Evolutionary conservation across 2,113 vertebrate genomes (phyloP).

Genomic region (Pristiophorus japonicus): DNA sequence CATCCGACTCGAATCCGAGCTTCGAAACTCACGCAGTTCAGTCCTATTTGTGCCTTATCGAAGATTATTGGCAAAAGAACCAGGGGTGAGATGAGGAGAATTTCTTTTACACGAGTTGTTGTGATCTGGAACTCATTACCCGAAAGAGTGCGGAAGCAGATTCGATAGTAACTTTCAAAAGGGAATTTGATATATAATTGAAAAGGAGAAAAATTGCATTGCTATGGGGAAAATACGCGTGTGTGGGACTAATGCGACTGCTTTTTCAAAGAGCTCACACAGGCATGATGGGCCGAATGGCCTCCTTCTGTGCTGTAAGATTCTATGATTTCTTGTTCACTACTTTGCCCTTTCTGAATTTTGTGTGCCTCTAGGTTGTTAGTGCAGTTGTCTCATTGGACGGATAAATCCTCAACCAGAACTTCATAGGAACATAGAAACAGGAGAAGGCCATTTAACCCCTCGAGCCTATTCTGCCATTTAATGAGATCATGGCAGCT

Average conservation of each 20-base stretch:
- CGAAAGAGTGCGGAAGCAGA: background rate
- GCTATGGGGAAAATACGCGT: background rate
- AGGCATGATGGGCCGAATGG: background rate
- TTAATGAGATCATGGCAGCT: too few relatives aligned
- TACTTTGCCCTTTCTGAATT: background rate
- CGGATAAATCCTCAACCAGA: background rate
- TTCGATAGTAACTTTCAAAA: background rate
- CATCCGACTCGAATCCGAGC: too few relatives aligned
- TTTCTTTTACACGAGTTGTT: background rate
- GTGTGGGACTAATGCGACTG: background rate
- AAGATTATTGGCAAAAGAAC: too few relatives aligned
- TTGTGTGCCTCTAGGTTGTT: background rate
- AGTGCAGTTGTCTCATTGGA: background rate
- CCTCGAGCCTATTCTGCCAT: too few relatives aligned
- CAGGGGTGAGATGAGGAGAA: too few relatives aligned
- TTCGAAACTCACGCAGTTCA: too few relatives aligned
- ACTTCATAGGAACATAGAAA: background rate
- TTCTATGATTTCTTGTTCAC: background rate
- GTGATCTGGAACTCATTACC: background rate
- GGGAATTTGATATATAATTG: background rate
- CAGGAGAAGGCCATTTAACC: too few relatives aligned
- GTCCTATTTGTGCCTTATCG: too few relatives aligned
- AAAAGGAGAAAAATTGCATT: background rate
- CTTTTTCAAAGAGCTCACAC: background rate
- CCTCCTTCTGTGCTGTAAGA: background rate